Conservation (phyloP, 2,113 vertebrate species). For the Pluvianellus socialis region DNA sequence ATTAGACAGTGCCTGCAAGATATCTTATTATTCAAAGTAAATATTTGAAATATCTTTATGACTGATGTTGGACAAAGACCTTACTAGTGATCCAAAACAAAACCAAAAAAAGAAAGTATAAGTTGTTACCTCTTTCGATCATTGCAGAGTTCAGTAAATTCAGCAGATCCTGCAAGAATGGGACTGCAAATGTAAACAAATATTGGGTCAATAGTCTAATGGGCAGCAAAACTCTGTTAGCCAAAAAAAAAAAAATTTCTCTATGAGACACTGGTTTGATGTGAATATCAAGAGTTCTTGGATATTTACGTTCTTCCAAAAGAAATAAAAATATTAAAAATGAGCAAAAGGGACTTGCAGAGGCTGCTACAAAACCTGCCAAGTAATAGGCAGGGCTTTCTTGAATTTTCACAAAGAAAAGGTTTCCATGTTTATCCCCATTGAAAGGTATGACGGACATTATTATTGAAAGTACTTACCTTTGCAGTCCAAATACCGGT, state of each 20-base stretch:
- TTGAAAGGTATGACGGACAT: background rate
- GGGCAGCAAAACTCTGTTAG: background rate
- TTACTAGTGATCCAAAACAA: background rate
- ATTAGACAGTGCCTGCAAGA: background rate
- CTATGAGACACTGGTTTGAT: background rate
- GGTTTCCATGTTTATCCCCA: background rate
- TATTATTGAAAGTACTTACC: background rate
- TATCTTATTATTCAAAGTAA: background rate
- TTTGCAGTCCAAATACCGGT: background rate
- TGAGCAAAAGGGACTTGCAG: background rate
- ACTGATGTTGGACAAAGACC: background rate
- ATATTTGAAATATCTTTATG: background rate
- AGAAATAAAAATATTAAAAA: background rate
- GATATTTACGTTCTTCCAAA: background rate
- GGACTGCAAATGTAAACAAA: background rate
- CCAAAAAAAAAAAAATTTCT: background rate
- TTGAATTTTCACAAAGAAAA: background rate
- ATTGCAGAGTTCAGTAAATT: background rate
- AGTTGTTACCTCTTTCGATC: background rate
- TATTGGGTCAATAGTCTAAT: background rate
- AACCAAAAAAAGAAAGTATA: background rate
- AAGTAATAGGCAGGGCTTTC: background rate
- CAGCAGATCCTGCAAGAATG: background rate
- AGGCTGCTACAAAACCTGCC: background rate
- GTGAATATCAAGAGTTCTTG: background rate